These are phyloP conservation scores for Drosophila acutilabella DNA, from an alignment of 2,888 invertebrate species.

Conservation along the genomic window DNA sequence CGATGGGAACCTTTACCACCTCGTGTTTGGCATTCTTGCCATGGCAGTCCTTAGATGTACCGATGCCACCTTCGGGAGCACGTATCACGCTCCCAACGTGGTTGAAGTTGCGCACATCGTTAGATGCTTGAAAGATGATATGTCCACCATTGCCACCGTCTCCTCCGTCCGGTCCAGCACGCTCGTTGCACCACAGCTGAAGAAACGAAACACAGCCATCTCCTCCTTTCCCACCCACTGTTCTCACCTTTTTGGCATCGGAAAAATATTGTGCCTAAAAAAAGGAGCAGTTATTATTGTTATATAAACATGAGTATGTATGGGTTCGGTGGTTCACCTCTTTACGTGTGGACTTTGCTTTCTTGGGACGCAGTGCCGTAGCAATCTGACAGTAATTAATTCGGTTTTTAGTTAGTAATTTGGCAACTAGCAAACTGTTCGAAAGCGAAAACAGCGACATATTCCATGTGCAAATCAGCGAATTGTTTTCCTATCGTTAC, in stretches of 20 bases:
- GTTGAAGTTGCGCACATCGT: conserved; percentile 89
- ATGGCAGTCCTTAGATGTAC: conserved; percentile 90
- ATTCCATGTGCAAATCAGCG: conserved; percentile 20
- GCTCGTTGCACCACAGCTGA: conserved; percentile 92
- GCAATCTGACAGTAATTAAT: conserved; percentile 57
- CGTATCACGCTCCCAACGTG: conserved; percentile 87
- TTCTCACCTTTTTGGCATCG: conserved; percentile 89
- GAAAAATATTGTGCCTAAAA: conserved; percentile 88
- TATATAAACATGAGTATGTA: conserved; percentile 38
- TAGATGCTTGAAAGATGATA: conserved; percentile 92
- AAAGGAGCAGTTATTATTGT: conserved; percentile 4
- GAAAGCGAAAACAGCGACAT: conserved; percentile 39
- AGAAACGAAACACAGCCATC: conserved; percentile 96
- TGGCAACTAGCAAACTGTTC: conserved; percentile 18
- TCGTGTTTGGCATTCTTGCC: conserved; percentile 92
- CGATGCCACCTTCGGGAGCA: conserved; percentile 91
- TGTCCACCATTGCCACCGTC: conserved; percentile 99
- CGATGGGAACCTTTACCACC: conserved; percentile 92
- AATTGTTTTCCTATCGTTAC: conserved; percentile 14
- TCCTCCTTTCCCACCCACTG: conserved; percentile 95
- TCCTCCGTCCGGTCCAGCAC: conserved; percentile 92
- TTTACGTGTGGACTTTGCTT: conserved; percentile 85
- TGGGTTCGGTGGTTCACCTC: conserved; percentile 73
- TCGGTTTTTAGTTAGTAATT: conserved; percentile 8
- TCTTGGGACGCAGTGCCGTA: conserved; percentile 85